A percentile compares a stretch with the other conserved stretches of the same genome.
Conservation (phyloP, 2,113 vertebrate species). For the Siniperca chuatsi region DNA sequence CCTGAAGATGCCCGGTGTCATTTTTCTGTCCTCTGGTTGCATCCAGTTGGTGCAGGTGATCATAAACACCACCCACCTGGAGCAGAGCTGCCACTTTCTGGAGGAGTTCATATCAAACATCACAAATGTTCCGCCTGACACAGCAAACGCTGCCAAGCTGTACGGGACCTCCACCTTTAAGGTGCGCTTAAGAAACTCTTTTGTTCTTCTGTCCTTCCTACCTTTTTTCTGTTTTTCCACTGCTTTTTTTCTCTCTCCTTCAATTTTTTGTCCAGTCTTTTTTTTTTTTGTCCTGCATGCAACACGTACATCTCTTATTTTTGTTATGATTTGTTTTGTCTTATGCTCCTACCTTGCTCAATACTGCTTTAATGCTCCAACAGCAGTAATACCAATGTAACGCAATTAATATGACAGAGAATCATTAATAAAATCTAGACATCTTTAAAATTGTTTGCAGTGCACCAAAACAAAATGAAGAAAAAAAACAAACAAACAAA, state of each 20-base stretch:
- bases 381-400: background rate
- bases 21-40: background rate
- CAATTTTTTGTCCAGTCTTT: background rate
- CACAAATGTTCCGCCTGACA: conserved; percentile 94
- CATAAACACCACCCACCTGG: conserved; percentile 97
- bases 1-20: background rate
- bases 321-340: background rate
- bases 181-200: conserved; percentile 73
- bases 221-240: no score
- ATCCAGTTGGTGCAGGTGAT: conserved; percentile 96
- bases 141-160: conserved; percentile 93
- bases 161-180: conserved; percentile 97
- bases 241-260: background rate
- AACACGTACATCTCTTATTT: no score
- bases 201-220: background rate
- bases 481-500: no score
- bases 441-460: no score
- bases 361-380: no score
- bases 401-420: background rate
- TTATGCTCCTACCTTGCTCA: background rate
- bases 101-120: conserved; percentile 99
- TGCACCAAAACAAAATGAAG: no score
- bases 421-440: background rate
- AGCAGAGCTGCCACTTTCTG: conserved; percentile 94
- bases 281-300: no score